Evolutionary conservation across 1,140 invertebrate genomes (phyloP), one percentile per base, ranked within the genome.

Genomic region (Elysia chlorotica): DNA sequence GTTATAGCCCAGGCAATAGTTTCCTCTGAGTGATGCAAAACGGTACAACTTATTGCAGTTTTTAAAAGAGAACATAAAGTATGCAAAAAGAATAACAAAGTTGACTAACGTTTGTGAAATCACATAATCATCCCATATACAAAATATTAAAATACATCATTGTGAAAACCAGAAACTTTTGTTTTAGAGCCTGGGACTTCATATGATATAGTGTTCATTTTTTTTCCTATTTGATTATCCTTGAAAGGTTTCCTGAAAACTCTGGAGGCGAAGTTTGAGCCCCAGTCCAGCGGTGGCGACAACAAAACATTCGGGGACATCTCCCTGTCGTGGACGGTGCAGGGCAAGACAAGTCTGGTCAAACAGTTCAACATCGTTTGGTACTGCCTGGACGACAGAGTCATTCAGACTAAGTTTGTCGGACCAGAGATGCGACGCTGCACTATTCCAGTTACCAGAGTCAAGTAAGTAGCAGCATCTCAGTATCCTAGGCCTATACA

Each of bases 291-390:
- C 36, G 71, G 76, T 38, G n/a, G n/a, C n/a, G 78, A 82, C 41
- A 80, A 73, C 33, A 77, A 76, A 19, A 79, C 76, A 48, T 83
- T 84, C 74, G 86, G 83, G 53, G 82, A 82, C 63, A 74, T 85
- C 54, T 73, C 78, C 56, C 76, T 85, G 28, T 72, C 79, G 14
- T 88, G 85, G 84, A 79, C 75, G 10, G 66, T 79, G 10, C 82
- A 85, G 74, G 82, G 81, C 19, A 75, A 78, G 36, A 73, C 76
- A 53, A 80, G 79, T 35, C 76, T 85, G 25, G 37, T 83, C 2
- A 83, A 82, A 74, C 86, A 88, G 78, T 86, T 86, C 70, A 84
- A 81, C 63, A 74, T 87, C 31, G 76, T 83, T 28, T 88, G 86
- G 86, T 85, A 81, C 57, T 79, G 78, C 38, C 70, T 76, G 25